These are phyloP conservation scores for Xerus inauris DNA, from an alignment of 2,113 vertebrate genomes.

Conservation along the genomic window DNA sequence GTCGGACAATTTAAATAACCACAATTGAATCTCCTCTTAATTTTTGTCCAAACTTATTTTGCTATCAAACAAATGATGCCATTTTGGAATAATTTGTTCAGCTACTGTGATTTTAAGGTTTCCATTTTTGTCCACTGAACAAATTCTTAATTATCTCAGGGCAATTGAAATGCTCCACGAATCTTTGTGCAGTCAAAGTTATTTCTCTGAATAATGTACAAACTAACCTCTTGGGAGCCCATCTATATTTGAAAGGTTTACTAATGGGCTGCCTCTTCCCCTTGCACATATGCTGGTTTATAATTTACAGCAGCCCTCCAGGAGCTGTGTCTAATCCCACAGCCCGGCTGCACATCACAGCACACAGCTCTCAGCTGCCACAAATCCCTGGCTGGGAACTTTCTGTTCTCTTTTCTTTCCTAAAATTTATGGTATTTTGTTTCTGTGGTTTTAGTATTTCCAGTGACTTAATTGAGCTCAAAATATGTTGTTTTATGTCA, in stretches of 20 bases:
- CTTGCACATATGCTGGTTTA: conserved; percentile 45
- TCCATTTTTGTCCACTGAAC: conserved; percentile 83
- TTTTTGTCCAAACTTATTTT: conserved; percentile 73
- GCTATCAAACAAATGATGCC: conserved; percentile 73
- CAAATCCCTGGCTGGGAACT: conserved; percentile 53
- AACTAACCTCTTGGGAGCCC: conserved; percentile 74
- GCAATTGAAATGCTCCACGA: conserved; percentile 79
- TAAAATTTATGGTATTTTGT: conserved; percentile 34
- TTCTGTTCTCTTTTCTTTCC: background rate
- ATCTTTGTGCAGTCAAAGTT: conserved; percentile 76
- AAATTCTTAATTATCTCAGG: conserved; percentile 84
- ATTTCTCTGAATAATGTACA: conserved; percentile 81
- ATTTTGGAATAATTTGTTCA: conserved; percentile 82
- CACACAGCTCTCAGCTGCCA: conserved; percentile 58
- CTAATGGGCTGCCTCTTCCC: conserved; percentile 68
- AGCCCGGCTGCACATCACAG: background rate
- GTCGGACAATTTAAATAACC: conserved; percentile 15
- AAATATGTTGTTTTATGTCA: conserved; percentile 42
- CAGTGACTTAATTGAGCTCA: conserved; percentile 36
- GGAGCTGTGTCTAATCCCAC: conserved; percentile 51
- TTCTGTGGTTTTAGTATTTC: conserved; percentile 51
- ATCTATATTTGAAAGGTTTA: conserved; percentile 76
- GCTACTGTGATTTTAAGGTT: conserved; percentile 82
- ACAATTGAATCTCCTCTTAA: conserved; percentile 61
- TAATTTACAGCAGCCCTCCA: conserved; percentile 56